Base-by-base conservation (phyloP, 2,888 invertebrate species). In the Saturnia japonica region DNA sequence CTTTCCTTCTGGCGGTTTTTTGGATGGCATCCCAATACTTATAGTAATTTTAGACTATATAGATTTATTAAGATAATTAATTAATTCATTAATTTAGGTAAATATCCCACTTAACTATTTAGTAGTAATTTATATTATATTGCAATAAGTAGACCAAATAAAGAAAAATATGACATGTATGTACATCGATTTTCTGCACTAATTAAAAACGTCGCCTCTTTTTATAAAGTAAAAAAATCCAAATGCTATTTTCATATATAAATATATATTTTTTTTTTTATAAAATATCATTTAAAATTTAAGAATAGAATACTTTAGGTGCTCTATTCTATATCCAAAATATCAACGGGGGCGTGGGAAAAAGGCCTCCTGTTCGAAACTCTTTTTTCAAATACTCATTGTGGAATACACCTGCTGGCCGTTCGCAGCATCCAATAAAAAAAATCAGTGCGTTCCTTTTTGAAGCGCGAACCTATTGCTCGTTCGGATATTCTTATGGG, bases 351-450 rank as follows among this genome's bases (percentile, higher is more conserved):
- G 90, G 86, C 93, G 93, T 94, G 93, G 93, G 93, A 93, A 94
- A 91, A 91, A 90, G 88, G 93, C 93, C 93, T 93, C 86, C 93
- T 93, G 93, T 90, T 91, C 88, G 83, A 85, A 86, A 84, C 86
- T 88, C 88, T 89, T 91, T 91, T 91, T 91, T 91, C 89, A 90
- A 92, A 93, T 88, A 87, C 87, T 89, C 87, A 89, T 92, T 91
- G 91, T 90, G 86, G 86, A 91, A 87, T 93, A 92, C 93, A 93
- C 93, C 93, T 94, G 93, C 91, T 91, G 87, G 87, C 88, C 89
- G 88, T 90, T 89, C 90, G 92, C 93, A 92, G 93, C 93, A 91
- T 93, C 91, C 89, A 88, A 89, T 91, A 90, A 92, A 92, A 89
- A 90, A 93, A 93, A 89, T 89, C 90, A 85, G 84, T 84, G 87